phyloP scores from a whole-genome alignment of 2,888 invertebrate genomes.

The Bombylius major region DNA sequence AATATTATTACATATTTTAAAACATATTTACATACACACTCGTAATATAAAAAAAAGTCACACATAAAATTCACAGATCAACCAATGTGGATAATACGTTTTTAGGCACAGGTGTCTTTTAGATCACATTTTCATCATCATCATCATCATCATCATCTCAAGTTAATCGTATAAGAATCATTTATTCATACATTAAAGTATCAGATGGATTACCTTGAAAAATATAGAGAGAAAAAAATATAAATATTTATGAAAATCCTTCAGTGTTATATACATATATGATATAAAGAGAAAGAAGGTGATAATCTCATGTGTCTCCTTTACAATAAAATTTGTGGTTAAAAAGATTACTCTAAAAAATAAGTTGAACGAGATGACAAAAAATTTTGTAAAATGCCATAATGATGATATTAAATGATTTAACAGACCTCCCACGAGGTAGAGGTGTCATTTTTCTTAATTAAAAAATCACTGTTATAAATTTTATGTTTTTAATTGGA shows the following conservation, averaged over 20 bases:
- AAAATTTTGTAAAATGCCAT: too few relatives aligned
- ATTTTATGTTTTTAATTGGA: background rate
- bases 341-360: too few relatives aligned
- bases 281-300: too few relatives aligned
- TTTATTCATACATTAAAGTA: too few relatives aligned
- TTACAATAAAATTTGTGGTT: too few relatives aligned
- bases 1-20: too few relatives aligned
- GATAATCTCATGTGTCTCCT: too few relatives aligned
- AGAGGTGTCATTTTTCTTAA: background rate
- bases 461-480: background rate
- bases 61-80: too few relatives aligned
- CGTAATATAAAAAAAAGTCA: background rate
- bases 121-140: conserved; percentile 7
- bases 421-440: background rate
- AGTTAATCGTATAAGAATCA: background rate
- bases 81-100: background rate
- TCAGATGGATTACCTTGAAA: background rate
- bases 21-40: background rate
- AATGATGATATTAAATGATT: background rate
- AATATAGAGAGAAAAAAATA: too few relatives aligned
- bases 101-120: conserved; percentile 10
- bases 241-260: too few relatives aligned
- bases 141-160: background rate
- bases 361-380: too few relatives aligned
- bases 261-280: too few relatives aligned